phyloP scores from a whole-genome alignment of 2,113 vertebrate species.

The Nothocercus nigrocapillus region DNA sequence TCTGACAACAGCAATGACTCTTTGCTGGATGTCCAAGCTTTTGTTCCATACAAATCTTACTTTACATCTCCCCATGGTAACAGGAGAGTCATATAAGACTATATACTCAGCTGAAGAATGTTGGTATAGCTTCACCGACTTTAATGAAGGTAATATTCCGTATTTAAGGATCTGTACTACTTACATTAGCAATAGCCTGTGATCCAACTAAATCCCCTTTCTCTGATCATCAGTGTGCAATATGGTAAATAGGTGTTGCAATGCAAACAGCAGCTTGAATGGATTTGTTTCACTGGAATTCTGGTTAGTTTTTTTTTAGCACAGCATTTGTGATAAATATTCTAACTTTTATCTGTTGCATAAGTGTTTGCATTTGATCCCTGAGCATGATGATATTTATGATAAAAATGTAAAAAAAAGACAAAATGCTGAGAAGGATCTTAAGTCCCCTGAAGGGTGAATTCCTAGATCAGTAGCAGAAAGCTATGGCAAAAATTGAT shows the following conservation, averaged over 20 bases:
- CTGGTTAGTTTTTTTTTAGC: constrained; percentile 29
- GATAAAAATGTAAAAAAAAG: background rate
- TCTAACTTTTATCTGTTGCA: background rate
- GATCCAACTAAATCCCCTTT: background rate
- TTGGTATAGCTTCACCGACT: background rate
- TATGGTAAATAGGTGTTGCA: background rate
- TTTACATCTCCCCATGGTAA: background rate
- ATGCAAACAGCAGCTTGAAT: background rate
- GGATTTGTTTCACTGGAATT: background rate
- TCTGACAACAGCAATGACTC: background rate
- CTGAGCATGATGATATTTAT: background rate
- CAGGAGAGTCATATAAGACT: background rate
- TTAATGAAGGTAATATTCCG: background rate
- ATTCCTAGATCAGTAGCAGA: background rate
- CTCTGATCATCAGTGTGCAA: background rate
- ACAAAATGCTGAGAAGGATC: constrained; percentile 4
- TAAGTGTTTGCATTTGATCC: background rate
- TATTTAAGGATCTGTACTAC: background rate
- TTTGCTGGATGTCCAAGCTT: background rate
- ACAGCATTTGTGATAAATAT: background rate
- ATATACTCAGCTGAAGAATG: background rate
- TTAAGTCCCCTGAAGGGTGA: background rate
- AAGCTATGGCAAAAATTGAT: background rate
- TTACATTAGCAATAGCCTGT: background rate
- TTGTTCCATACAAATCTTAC: background rate